phyloP scores from a whole-genome alignment of 2,797 vertebrate genomes.

The Euphonia xanthogaster region DNA sequence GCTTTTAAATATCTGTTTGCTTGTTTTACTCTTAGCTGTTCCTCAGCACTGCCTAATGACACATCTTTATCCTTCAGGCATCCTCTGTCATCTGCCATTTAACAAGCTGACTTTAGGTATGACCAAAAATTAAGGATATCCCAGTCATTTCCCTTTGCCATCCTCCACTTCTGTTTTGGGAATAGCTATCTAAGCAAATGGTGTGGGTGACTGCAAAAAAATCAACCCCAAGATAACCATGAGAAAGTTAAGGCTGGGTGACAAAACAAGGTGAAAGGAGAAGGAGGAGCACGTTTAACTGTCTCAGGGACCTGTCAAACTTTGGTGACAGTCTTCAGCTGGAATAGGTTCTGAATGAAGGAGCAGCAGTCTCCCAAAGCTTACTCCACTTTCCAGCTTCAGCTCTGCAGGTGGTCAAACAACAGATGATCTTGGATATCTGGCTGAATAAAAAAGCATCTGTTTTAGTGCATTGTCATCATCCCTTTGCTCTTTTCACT shows the following conservation, averaged over 20 bases:
- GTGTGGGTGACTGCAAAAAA: neutral
- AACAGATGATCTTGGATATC: neutral
- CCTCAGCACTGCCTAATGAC: neutral
- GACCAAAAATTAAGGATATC: neutral
- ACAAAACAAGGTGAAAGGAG: neutral
- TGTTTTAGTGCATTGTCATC: neutral
- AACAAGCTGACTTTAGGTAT: neutral
- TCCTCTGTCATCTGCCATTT: neutral
- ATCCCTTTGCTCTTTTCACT: neutral
- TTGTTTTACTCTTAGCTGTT: neutral
- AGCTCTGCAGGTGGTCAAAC: neutral
- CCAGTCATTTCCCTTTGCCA: neutral
- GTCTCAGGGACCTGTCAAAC: neutral
- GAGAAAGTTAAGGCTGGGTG: neutral
- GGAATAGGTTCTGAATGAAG: neutral
- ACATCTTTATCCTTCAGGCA: neutral
- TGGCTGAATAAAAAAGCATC: neutral
- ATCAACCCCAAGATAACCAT: neutral
- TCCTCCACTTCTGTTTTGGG: neutral
- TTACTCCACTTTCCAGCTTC: neutral
- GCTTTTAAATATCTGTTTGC: neutral
- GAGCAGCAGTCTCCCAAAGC: neutral
- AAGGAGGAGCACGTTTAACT: rapidly evolving
- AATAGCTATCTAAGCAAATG: neutral
- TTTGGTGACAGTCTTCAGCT: neutral